Evolutionary conservation across 2,113 vertebrate genomes (phyloP), one percentile per base, ranked within the genome.

Genomic region (Thryonomys swinderianus): DNA sequence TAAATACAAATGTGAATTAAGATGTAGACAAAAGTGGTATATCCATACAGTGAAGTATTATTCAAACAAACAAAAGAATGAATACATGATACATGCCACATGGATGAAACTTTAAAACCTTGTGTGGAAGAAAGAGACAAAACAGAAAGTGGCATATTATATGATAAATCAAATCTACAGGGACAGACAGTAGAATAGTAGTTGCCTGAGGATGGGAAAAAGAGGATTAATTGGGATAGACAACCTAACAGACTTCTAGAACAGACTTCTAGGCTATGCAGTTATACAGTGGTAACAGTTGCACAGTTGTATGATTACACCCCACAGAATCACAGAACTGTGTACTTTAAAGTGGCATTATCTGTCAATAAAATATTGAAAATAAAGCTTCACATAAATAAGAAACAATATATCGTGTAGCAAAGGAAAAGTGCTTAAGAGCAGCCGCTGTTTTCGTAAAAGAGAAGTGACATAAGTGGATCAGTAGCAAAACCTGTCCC

Each of bases 321-420:
- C 71, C 20, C 20, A 53, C 79, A 74, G 57, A 64, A 18, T 51
- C 21, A 48, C n/a, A 88, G 40, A 82, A 86, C 2, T 67, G 17
- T 20, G 14, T 32, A 42, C 18, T 85, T 92, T 85, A 92, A 95
- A 82, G 78, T 67, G 37, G 37, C 51, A 48, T 95, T 85, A 23
- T 62, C 34, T 67, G 40, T 88, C 32, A 53, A 20, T 90, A 45
- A 81, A 83, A 42, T 48, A 30, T 9, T 18, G 7, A 5, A 55
- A 59, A 74, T 61, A 53, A 84, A 83, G 37, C 17, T 16, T 27
- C 17, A 40, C 14, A 37, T 2, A 59, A 80, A 61, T 23, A 23
- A 81, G 48, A 94, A 78, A 78, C 34, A 81, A 30, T 62, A 8
- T 88, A 17, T 53, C 59, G 90, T 62, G 23, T 86, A 83, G 21